Evolutionary conservation across 2,797 vertebrate species (phyloP).

Genomic region (Eospalax fontanierii): DNA sequence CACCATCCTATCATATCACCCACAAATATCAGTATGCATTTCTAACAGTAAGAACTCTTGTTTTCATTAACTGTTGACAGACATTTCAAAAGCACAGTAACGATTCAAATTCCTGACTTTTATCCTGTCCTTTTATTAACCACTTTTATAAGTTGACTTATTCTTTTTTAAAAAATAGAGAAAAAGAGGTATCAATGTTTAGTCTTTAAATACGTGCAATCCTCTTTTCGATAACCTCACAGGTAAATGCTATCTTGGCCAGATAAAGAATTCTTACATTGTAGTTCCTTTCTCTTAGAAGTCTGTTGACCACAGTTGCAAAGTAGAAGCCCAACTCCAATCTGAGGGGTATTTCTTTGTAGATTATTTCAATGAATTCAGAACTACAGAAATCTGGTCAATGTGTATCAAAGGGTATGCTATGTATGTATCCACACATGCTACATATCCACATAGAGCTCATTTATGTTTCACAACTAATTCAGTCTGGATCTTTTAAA

Average conservation of each 20-base stretch:
- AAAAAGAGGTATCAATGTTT: background rate
- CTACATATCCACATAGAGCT: background rate
- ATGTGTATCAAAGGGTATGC: background rate
- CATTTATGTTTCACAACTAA: background rate
- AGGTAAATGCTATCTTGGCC: background rate
- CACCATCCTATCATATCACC: background rate
- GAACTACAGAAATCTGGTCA: background rate
- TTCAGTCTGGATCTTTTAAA: background rate
- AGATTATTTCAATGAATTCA: background rate
- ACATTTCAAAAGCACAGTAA: constrained; percentile 20
- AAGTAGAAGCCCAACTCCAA: background rate
- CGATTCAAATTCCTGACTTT: background rate
- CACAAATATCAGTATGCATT: background rate
- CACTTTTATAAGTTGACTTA: background rate
- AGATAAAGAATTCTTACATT: background rate
- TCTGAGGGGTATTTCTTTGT: background rate
- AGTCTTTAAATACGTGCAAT: background rate
- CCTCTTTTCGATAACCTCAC: background rate
- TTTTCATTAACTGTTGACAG: background rate
- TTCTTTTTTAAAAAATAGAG: background rate
- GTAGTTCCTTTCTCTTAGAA: background rate
- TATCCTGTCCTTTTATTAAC: background rate
- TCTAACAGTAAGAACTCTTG: background rate
- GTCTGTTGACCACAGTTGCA: background rate
- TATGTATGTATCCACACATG: too few relatives aligned